Evolutionary conservation across 2,113 vertebrate genomes (phyloP).

Genomic region (Chrysemys picta): DNA sequence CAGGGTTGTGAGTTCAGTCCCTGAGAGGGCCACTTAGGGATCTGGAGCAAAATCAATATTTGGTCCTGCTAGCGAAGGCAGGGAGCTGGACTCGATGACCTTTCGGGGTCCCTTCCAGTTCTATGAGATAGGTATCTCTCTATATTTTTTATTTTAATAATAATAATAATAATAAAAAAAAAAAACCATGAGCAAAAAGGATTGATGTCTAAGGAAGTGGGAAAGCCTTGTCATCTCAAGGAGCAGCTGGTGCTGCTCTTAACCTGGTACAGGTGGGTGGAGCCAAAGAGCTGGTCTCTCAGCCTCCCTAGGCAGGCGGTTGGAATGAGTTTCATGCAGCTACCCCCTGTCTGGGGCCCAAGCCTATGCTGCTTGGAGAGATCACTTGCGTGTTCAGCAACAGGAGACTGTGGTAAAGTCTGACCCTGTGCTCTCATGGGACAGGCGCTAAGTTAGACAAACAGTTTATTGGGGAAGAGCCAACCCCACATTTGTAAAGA

Average conservation of each 20-base stretch:
- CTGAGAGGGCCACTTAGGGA: no score
- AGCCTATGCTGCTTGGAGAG: background rate
- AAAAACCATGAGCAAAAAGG: background rate
- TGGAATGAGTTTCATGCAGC: background rate
- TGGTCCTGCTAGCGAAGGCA: no score
- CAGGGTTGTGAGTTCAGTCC: no score
- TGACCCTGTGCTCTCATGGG: no score
- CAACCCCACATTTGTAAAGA: no score
- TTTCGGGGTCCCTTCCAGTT: no score
- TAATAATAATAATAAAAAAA: background rate
- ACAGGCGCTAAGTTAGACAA: no score
- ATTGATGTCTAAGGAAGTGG: background rate
- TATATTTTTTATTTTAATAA: background rate
- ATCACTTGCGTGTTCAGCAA: background rate
- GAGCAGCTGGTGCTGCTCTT: background rate
- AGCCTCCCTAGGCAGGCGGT: background rate
- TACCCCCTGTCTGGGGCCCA: no score
- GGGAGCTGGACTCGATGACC: no score
- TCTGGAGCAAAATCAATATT: no score
- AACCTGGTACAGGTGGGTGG: background rate
- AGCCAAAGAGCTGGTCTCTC: background rate
- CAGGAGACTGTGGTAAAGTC: background rate
- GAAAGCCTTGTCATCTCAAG: background rate
- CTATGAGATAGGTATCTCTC: no score
- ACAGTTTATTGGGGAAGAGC: no score